These are phyloP conservation scores for Anser brachyrhynchus DNA, from an alignment of 2,113 vertebrate species.

Conservation along the genomic window DNA sequence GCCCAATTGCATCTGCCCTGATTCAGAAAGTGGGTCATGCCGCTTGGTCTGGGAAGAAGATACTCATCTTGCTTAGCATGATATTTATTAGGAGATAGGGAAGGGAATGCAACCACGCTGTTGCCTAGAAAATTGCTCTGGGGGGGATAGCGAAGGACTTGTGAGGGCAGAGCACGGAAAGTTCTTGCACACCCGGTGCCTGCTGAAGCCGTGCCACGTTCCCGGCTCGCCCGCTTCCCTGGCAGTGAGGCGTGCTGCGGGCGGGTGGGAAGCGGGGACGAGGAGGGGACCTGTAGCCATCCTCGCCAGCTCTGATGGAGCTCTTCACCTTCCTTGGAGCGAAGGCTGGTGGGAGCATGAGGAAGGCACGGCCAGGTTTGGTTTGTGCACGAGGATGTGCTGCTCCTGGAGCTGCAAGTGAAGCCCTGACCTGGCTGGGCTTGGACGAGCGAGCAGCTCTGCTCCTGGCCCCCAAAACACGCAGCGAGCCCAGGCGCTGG, in stretches of 20 bases:
- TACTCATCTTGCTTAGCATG: constrained; percentile 70
- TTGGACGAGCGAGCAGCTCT: not conserved
- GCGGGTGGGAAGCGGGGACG: not conserved
- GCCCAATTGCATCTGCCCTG: constrained; percentile 72
- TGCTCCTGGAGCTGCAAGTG: not conserved
- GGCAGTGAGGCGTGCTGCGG: fast-evolving
- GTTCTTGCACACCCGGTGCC: not conserved
- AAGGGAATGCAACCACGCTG: constrained; percentile 54
- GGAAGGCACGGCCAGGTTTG: not conserved
- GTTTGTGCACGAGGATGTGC: fast-evolving
- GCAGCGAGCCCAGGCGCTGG: too few relatives aligned
- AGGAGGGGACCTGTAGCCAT: not conserved
- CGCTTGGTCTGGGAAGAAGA: constrained; percentile 72
- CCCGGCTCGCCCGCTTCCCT: not conserved
- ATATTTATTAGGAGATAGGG: constrained; percentile 75
- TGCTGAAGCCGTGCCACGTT: not conserved
- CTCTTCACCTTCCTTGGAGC: not conserved
- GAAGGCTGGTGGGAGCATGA: not conserved
- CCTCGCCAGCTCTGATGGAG: not conserved
- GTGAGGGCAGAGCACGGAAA: constrained; percentile 52
- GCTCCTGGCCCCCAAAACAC: not conserved
- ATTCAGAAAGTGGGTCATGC: constrained; percentile 82
- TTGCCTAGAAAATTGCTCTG: constrained; percentile 63
- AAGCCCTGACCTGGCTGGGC: not conserved
- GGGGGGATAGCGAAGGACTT: constrained; percentile 60